Evolutionary conservation across 2,888 invertebrate species (phyloP), one percentile per base, ranked within the genome.

Genomic region (Tiliacea citrago): DNA sequence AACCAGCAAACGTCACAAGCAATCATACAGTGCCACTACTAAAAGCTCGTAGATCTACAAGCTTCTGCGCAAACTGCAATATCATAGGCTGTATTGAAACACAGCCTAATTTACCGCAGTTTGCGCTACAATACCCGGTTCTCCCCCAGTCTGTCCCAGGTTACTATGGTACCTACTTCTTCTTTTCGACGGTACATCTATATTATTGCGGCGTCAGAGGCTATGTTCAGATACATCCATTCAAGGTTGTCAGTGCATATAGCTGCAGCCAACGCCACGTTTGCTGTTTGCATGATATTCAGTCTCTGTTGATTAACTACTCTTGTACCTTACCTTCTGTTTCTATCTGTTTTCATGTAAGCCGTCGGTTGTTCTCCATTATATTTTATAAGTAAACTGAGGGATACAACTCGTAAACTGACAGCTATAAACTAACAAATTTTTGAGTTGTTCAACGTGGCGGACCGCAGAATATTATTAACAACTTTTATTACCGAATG

Each of bases 391-490:
- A 78, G 81, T 83, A 82, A 77, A 82, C 73, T 77, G 61, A 73
- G 70, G 57, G 68, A 69, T 77, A 65, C 76, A 86, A 89, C 84
- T 90, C 90, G 86, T 93, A 92, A 93, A 91, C 82, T 35, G 77
- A 75, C 73, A 68, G 86, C 85, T 82, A 88, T 91, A 90, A 92
- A 92, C 82, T 83, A 84, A 88, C 84, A 81, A 89, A 89, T 88
- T 90, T 90, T 90, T 84, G 83, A 92, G 90, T 89, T 90, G 88
- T 92, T 90, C 85, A 89, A 84, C 86, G 85, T 84, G 89, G 90
- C 74, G 79, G 84, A 88, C 94, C 93, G 81, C 91, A 82, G 83
- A 88, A 90, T 91, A 91, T 91, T 88, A 90, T 85, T 80, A 84
- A 86, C 83, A 85, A 69, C 75, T 86, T 88, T 89, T 84, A 88